phyloP scores from a whole-genome alignment of 1,140 invertebrate genomes.

The Cydia splendana region DNA sequence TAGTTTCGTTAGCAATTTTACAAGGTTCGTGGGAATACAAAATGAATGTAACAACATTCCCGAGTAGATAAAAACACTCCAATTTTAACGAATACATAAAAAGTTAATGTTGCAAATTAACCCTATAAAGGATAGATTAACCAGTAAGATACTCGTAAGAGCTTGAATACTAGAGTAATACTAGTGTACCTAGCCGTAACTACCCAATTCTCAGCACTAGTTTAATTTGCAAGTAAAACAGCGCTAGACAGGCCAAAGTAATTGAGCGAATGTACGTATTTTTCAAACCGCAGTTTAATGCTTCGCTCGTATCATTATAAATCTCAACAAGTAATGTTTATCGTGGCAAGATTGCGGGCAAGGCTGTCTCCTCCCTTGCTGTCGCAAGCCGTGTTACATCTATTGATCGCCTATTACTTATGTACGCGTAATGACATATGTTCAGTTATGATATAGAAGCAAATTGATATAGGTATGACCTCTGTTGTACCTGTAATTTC shows the following conservation, averaged over 20 bases:
- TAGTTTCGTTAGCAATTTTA: neutral
- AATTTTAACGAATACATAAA: neutral
- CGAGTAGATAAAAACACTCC: neutral
- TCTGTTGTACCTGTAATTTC: constrained; percentile 24
- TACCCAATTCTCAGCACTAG: neutral
- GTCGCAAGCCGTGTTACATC: constrained; percentile 33
- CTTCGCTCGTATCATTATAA: constrained; percentile 44
- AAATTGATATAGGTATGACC: constrained; percentile 30
- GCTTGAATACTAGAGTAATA: neutral
- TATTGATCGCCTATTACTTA: constrained; percentile 29
- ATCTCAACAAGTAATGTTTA: constrained; percentile 44
- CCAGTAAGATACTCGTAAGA: neutral
- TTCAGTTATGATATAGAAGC: constrained; percentile 27
- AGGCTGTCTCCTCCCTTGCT: constrained; percentile 49
- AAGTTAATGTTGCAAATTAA: neutral
- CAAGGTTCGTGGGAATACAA: neutral
- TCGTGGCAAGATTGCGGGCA: constrained; percentile 45
- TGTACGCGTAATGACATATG: constrained; percentile 29
- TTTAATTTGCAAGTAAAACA: constrained; percentile 15
- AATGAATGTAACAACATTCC: neutral
- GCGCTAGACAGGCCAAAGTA: constrained; percentile 1
- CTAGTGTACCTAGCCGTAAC: neutral
- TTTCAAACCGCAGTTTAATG: constrained; percentile 24
- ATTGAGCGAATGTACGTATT: constrained; percentile 15
- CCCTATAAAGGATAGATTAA: neutral